phyloP scores from a whole-genome alignment of 2,113 vertebrate species.

The Pseudopodoces humilis region DNA sequence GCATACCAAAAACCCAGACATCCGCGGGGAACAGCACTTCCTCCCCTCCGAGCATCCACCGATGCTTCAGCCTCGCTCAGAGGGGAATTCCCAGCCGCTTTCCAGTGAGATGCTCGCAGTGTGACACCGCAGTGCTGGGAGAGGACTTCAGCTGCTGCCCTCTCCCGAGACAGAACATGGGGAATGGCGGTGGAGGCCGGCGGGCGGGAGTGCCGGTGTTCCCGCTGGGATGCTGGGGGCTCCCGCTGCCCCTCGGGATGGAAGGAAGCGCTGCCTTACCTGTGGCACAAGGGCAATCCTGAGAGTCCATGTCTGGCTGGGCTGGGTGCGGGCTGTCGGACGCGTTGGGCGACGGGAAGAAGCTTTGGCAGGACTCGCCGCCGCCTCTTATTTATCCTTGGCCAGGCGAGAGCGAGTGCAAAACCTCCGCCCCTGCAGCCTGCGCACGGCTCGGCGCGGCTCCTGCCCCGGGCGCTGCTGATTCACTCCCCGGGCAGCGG shows the following conservation, averaged over 20 bases:
- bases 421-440: conserved; percentile 60
- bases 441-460: conserved; percentile 64
- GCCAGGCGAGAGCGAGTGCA: conserved; percentile 7
- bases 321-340: neutral
- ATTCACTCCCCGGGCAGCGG: neutral
- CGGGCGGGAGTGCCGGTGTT: fast-evolving
- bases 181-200: neutral
- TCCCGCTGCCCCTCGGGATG: neutral
- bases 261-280: conserved; percentile 50
- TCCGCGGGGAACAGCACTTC: neutral
- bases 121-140: neutral
- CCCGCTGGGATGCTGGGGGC: neutral
- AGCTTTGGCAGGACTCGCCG: neutral
- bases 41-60: neutral
- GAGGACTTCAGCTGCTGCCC: neutral
- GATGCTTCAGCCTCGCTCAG: neutral
- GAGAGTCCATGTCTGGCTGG: conserved; percentile 71
- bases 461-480: conserved; percentile 47
- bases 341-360: neutral
- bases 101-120: neutral
- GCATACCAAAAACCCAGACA: neutral
- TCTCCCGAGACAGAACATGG: neutral
- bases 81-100: neutral
- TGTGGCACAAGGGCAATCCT: conserved; percentile 72
- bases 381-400: conserved; percentile 68